Percentiles rank a stretch among this genome's conserved stretches.
phyloP scores from a whole-genome alignment of 2,888 invertebrate genomes.

The Sinotaia quadrata region DNA sequence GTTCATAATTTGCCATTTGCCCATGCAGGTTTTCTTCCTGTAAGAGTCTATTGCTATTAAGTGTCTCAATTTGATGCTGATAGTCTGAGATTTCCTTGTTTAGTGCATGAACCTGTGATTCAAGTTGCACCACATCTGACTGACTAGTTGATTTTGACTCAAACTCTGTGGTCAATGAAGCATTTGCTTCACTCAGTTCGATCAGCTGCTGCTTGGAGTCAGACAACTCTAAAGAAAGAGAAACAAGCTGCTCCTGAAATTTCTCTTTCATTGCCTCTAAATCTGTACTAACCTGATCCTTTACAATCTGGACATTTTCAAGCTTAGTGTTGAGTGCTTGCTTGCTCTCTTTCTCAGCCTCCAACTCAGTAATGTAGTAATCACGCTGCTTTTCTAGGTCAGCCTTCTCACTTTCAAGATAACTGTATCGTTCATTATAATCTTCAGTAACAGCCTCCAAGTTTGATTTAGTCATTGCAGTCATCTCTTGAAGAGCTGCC shows the following conservation, averaged over 20 bases:
- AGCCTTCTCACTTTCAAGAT: conserved; percentile 22
- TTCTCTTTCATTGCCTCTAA: conserved; percentile 38
- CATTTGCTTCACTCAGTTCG: conserved; percentile 16
- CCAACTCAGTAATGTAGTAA: conserved; percentile 20
- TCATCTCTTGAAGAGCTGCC: conserved; percentile 27
- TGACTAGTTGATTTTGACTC: not conserved
- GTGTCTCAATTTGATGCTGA: not conserved
- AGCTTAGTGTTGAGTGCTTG: conserved; percentile 27
- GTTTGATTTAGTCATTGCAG: conserved; percentile 18
- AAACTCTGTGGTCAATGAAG: conserved; percentile 14
- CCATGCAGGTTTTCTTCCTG: no score
- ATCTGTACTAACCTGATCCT: conserved; percentile 34
- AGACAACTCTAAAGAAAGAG: conserved; percentile 29
- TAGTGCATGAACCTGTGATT: not conserved
- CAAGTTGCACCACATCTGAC: not conserved
- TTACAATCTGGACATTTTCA: conserved; percentile 15
- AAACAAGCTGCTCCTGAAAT: conserved; percentile 18
- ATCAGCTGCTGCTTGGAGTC: conserved; percentile 32
- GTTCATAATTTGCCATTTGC: not conserved
- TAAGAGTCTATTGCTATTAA: not conserved
- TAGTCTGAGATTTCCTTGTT: not conserved
- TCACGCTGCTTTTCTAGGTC: conserved; percentile 29
- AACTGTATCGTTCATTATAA: conserved; percentile 14
- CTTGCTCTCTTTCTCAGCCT: conserved; percentile 10
- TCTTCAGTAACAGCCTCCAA: conserved; percentile 26